A percentile compares a stretch with the other conserved stretches of the same genome.
Evolutionary conservation across 2,113 vertebrate genomes (phyloP).

Genomic region (Mobula hypostoma): DNA sequence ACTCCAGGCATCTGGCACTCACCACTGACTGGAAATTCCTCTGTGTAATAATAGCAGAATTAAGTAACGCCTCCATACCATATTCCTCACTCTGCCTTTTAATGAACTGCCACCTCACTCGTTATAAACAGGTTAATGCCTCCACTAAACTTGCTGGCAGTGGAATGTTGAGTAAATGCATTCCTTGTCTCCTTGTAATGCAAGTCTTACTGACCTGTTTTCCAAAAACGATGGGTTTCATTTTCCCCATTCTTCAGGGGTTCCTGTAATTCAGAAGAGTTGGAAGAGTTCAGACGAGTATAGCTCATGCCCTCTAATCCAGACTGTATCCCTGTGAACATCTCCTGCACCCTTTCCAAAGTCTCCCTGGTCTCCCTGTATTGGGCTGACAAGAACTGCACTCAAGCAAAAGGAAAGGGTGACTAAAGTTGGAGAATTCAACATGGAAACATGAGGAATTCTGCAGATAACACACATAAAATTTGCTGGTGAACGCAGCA

Average conservation of each 20-base stretch:
- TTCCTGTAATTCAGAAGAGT: not conserved
- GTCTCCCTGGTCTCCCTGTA: too few relatives aligned
- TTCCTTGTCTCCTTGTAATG: not conserved
- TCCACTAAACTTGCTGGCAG: not conserved
- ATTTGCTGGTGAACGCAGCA: too few relatives aligned
- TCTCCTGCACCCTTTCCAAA: too few relatives aligned
- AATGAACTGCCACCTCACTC: not conserved
- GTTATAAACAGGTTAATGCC: not conserved
- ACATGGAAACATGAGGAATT: too few relatives aligned
- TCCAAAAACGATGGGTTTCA: not conserved
- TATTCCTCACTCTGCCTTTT: not conserved
- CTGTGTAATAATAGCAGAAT: not conserved
- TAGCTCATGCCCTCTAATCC: too few relatives aligned
- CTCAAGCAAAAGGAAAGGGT: too few relatives aligned
- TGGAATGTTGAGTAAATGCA: not conserved
- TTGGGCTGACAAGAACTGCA: too few relatives aligned
- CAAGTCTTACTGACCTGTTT: not conserved
- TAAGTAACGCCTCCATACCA: not conserved
- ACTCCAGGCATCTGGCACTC: not conserved
- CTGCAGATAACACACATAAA: too few relatives aligned
- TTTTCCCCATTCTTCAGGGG: not conserved
- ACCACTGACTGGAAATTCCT: not conserved
- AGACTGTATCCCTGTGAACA: too few relatives aligned
- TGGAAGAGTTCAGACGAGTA: not conserved
- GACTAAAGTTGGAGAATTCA: too few relatives aligned